Base-by-base conservation (phyloP, 2,888 invertebrate species). In the Lymantria dispar region DNA sequence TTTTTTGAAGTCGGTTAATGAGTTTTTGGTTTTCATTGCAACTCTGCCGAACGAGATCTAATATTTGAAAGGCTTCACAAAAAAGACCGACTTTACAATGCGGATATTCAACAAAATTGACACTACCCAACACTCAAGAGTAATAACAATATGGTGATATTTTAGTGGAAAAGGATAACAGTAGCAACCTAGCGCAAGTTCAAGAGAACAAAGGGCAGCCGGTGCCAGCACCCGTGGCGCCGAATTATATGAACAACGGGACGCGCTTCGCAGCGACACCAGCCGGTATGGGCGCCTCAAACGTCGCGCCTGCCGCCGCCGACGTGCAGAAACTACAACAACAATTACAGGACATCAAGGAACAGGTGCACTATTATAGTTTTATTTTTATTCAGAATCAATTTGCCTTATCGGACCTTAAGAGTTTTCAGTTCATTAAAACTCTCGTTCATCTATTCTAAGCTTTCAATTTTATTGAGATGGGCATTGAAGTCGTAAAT, bases 271-370 rank as follows among this genome's bases (percentile, higher is more conserved):
- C 68, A 41, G 68, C 71, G 22, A 60, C 72, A 9, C 48, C 69
- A 10, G 47, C 69, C 41, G 22, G 66, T 94, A 37, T 48, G n/a
- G 3, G 8, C 14, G 14, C 40, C 15, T 7, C 57, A 45, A 12
- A 45, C 43, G 15, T 58, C 47, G 50, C 47, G 43, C 75, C 64
- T 15, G 79, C 76, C 43, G 76, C 75, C 41, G 77, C 86, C 53
- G 98, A 98, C 84, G 96, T 98, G 50, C 98, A 99, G 80, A 89
- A 89, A 44, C 74, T 89, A 33, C 89, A 89, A 61, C 89, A 89
- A 50, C 98, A 99, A 78, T 87, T 99, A 57, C 98, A 98, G 85
- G 99, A 99, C 80, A 98, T 99, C 73, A 98, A 98, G 80, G 98
- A 99, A 85, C 98, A 98, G 94, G 98, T 97, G 15, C 8, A 15